Base-by-base conservation (phyloP, 2,113 vertebrate species). In the Engystomops pustulosus region DNA sequence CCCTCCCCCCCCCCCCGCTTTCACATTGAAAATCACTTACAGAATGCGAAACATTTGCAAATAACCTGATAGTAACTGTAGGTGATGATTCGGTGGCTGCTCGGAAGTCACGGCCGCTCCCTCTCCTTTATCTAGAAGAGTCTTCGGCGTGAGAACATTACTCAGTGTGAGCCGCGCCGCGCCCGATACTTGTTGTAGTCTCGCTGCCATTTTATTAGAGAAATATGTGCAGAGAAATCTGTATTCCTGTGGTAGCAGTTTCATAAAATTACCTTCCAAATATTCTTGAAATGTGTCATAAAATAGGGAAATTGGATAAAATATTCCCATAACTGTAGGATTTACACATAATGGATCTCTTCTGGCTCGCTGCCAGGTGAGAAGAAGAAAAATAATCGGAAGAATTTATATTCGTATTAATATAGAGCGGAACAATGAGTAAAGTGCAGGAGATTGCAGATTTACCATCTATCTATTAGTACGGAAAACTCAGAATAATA, bases 221-320 rank as follows among this genome's bases (percentile, higher is more conserved):
- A 74, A 74, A n/a, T n/a, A n/a, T n/a, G n/a, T n/a, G n/a, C n/a
- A n/a, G n/a, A n/a, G n/a, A n/a, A 27, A 74, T 49, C 8, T 49
- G 71, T 49, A 74, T 74, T 74, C 71, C 71, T 74, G 25, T 27
- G 71, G 71, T 74, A 74, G 44, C 71, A 11, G 44, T 74, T 74
- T 49, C 71, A 74, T 49, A 20, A 74, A 74, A 74, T 74, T 30
- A 49, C 44, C 9, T 74, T 30, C 34, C 15, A 74, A 74, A 74
- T 74, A 74, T 74, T 49, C 71, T 32, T 49, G 71, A 74, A 74
- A 74, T 74, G 25, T 74, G 71, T 74, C 71, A 74, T 74, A 74
- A 74, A 74, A 4, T 32, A 23, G 45, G 71, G n/a, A 74, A 74
- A 74, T 32, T 49, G 25, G 49, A 74, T 74, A 49, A 74, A 49